These are phyloP conservation scores for Heliothis peltigera DNA, from an alignment of 2,888 invertebrate genomes.

Conservation along the genomic window DNA sequence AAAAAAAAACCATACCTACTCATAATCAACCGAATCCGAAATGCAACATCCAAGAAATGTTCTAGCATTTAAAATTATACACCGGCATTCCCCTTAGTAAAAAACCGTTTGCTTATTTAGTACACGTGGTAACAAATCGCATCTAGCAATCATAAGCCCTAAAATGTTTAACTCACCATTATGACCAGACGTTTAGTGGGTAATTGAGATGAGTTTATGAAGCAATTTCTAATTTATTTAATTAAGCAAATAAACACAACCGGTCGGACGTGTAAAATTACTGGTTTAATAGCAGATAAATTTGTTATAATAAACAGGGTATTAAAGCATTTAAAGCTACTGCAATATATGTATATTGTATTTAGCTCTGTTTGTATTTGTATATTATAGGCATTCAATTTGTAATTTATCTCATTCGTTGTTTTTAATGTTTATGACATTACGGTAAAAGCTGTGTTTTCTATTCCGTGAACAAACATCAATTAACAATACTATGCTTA, in stretches of 20 bases:
- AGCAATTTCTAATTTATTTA: constrained; percentile 6
- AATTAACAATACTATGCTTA: no score
- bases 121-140: not conserved
- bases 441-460: no score
- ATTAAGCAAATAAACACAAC: constrained; percentile 15
- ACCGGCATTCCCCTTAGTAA: not conserved
- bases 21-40: no score
- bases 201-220: constrained; percentile 9
- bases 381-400: no score
- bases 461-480: no score
- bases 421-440: no score
- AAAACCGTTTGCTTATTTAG: not conserved
- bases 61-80: no score
- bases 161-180: not conserved
- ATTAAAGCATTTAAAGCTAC: constrained; percentile 3
- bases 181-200: not conserved
- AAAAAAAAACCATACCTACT: no score
- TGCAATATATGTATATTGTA: not conserved
- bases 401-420: no score
- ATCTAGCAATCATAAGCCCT: not conserved
- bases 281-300: constrained; percentile 2
- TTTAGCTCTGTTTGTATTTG: not conserved
- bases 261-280: constrained; percentile 4
- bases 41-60: no score
- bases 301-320: not conserved